Percentiles rank a stretch among this genome's conserved stretches.
phyloP scores from a whole-genome alignment of 2,797 vertebrate species.

The Melanotaenia boesemani region DNA sequence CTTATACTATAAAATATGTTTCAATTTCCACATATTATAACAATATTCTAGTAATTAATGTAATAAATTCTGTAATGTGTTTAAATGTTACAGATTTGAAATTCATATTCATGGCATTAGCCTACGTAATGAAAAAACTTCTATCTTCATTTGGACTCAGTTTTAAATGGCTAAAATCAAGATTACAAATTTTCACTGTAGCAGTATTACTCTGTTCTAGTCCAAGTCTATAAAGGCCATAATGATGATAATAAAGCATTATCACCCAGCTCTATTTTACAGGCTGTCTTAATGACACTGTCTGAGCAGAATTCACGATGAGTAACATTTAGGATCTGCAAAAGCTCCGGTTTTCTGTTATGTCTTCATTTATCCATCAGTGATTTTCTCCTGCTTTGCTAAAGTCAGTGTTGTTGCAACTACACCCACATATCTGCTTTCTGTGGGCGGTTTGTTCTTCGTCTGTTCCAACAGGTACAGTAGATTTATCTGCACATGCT shows the following conservation, averaged over 20 bases:
- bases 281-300: slow-evolving; percentile 4
- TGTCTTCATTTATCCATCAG: slow-evolving; percentile 13
- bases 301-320: slow-evolving; percentile 26
- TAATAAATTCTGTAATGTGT: not conserved
- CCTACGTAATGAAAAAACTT: not conserved
- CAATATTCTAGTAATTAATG: not conserved
- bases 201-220: not conserved
- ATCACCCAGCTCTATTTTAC: not conserved
- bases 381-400: slow-evolving; percentile 22
- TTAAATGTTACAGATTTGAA: not conserved
- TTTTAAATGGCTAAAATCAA: not conserved
- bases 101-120: not conserved
- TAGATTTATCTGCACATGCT: slow-evolving; percentile 32
- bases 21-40: not conserved
- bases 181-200: not conserved
- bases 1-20: not conserved
- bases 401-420: slow-evolving; percentile 28
- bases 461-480: slow-evolving; percentile 58
- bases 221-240: slow-evolving; percentile 4
- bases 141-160: not conserved
- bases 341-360: slow-evolving; percentile 2
- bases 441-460: slow-evolving; percentile 62
- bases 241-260: slow-evolving; percentile 13
- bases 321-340: slow-evolving; percentile 7
- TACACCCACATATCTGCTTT: slow-evolving; percentile 51